Evolutionary conservation across 53 echinoderm and acorn worm species (phyloP).

Genomic region (Patiria pectinifera): DNA sequence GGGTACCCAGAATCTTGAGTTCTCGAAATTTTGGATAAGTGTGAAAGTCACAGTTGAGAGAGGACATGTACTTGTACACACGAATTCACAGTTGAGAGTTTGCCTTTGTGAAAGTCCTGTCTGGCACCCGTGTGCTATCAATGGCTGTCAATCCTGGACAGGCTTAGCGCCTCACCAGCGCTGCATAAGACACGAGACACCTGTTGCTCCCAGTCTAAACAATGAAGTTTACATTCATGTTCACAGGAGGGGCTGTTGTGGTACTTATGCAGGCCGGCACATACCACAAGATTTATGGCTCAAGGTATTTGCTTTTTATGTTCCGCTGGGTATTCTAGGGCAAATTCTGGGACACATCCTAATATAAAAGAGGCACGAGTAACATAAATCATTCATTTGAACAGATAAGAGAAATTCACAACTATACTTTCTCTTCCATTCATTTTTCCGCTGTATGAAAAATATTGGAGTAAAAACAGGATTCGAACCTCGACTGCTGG

Average conservation of each 20-base stretch:
- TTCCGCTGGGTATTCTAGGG: not conserved
- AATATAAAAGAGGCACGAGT: not conserved
- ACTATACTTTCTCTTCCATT: too few species aligned
- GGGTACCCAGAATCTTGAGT: too few species aligned
- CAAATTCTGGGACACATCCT: not conserved
- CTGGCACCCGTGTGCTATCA: constrained; percentile 43
- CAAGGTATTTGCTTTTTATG: not conserved
- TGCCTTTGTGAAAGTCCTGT: not conserved
- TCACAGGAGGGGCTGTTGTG: not conserved
- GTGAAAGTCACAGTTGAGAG: too few species aligned
- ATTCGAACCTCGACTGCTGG: not conserved
- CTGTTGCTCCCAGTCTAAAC: constrained; percentile 14
- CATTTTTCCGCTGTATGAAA: too few species aligned
- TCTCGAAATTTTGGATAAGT: too few species aligned
- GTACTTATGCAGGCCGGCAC: not conserved
- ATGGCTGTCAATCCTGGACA: constrained; percentile 13
- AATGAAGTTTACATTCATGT: constrained; percentile 25
- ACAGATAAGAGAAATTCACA: too few species aligned
- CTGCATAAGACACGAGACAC: constrained; percentile 10
- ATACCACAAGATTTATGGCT: not conserved
- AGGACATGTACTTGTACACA: not conserved
- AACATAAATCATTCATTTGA: too few species aligned
- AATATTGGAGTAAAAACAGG: not conserved
- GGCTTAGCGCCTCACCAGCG: constrained; percentile 32
- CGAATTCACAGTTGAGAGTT: not conserved